These are phyloP conservation scores for Lucilia sericata DNA, from an alignment of 1,140 invertebrate species.

Conservation along the genomic window DNA sequence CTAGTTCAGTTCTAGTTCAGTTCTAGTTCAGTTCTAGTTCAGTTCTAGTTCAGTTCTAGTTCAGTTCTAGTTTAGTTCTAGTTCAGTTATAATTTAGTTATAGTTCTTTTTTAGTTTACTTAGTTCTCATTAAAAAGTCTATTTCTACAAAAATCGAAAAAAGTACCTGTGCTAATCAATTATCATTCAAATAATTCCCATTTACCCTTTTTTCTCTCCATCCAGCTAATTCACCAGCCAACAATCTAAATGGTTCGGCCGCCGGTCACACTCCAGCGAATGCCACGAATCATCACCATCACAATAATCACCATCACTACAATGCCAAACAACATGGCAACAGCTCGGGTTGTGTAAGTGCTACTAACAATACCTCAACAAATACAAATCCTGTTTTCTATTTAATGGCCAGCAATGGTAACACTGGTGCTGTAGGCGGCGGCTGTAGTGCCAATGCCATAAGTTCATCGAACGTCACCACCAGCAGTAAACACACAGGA, in stretches of 20 bases:
- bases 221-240: not conserved
- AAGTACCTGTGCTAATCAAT: too few relatives aligned
- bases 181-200: too few relatives aligned
- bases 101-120: too few relatives aligned
- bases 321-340: constrained; percentile 39
- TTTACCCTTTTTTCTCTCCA: not conserved
- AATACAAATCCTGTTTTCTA: constrained; percentile 48
- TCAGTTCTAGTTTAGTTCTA: too few relatives aligned
- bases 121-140: too few relatives aligned
- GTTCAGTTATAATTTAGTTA: too few relatives aligned
- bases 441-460: constrained; percentile 5
- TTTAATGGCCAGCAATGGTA: constrained; percentile 48
- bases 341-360: constrained; percentile 33
- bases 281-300: not conserved
- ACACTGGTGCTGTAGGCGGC: constrained; percentile 37
- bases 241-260: constrained; percentile 8
- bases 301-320: not conserved
- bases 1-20: too few relatives aligned
- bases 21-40: too few relatives aligned
- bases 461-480: constrained; percentile 5
- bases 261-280: not conserved
- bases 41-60: too few relatives aligned
- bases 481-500: constrained; percentile 9
- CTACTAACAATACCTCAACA: constrained; percentile 45
- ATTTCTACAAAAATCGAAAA: too few relatives aligned